phyloP scores from a whole-genome alignment of 2,113 vertebrate species.

The Prolemur simus region DNA sequence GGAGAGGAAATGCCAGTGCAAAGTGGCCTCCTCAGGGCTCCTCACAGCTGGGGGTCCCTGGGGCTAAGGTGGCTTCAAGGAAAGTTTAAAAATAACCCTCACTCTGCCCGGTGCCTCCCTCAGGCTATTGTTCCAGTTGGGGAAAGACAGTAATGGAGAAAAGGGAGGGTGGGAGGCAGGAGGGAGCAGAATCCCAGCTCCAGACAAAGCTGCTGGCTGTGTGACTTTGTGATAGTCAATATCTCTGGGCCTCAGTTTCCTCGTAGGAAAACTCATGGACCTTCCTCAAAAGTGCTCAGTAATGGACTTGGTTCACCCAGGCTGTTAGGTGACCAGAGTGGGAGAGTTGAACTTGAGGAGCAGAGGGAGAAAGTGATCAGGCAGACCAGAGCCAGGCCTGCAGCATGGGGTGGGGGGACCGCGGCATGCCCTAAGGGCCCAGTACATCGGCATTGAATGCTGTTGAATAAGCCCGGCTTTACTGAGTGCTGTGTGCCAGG shows the following conservation, averaged over 20 bases:
- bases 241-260: conserved; percentile 37
- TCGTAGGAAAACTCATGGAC: not conserved
- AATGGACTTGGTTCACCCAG: not conserved
- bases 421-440: not conserved
- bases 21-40: not conserved
- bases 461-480: not conserved
- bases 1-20: not conserved
- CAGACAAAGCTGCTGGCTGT: not conserved
- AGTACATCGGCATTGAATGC: not conserved
- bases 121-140: not conserved
- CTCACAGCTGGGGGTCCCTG: conserved; percentile 14
- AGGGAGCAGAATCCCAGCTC: not conserved
- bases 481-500: not conserved
- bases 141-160: not conserved
- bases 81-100: conserved; percentile 69
- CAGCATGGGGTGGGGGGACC: not conserved
- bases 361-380: not conserved
- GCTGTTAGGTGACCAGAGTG: not conserved
- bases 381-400: not conserved
- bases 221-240: not conserved
- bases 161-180: not conserved
- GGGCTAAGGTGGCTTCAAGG: conserved; percentile 45
- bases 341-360: not conserved
- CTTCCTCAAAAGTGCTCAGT: not conserved
- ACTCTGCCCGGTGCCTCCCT: not conserved